A percentile compares a stretch with the other conserved stretches of the same genome.
Conservation (phyloP, 1,140 invertebrate species). For the Limonius californicus region DNA sequence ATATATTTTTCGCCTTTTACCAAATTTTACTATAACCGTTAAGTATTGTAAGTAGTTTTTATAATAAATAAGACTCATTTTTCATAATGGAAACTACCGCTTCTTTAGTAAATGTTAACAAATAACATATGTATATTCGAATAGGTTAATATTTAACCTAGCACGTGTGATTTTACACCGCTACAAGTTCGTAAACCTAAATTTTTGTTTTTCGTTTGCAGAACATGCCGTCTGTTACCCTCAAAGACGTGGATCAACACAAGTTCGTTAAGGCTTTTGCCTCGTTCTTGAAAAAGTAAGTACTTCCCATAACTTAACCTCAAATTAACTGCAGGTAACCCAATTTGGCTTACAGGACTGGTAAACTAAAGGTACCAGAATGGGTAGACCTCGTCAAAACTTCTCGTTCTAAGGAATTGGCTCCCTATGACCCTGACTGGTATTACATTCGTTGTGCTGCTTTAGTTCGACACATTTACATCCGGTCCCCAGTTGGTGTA, state of each 20-base stretch:
- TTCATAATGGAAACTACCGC: background rate
- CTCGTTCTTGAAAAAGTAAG: slow-evolving; percentile 96
- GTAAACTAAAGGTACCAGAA: slow-evolving; percentile 96
- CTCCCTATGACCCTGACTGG: slow-evolving; percentile 98
- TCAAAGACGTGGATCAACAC: slow-evolving; percentile 98
- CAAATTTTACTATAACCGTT: no score
- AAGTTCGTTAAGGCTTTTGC: slow-evolving; percentile 93
- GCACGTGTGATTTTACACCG: no score
- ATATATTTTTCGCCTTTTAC: no score
- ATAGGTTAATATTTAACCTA: no score
- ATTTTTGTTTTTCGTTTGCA: slow-evolving; percentile 47
- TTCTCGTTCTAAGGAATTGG: slow-evolving; percentile 90
- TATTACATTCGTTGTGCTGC: slow-evolving; percentile 93
- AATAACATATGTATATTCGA: no score
- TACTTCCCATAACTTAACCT: slow-evolving; percentile 32
- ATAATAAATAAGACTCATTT: background rate
- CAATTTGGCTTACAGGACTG: slow-evolving; percentile 67
- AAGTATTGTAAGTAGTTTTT: no score
- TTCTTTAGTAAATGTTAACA: background rate
- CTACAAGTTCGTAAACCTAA: no score
- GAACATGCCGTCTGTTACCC: slow-evolving; percentile 76
- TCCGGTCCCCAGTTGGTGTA: slow-evolving; percentile 90
- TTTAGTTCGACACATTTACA: slow-evolving; percentile 90
- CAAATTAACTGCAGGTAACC: slow-evolving; percentile 2
- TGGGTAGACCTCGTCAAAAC: slow-evolving; percentile 97